phyloP scores from a whole-genome alignment of 2,113 vertebrate species.

The Burhinus oedicnemus region DNA sequence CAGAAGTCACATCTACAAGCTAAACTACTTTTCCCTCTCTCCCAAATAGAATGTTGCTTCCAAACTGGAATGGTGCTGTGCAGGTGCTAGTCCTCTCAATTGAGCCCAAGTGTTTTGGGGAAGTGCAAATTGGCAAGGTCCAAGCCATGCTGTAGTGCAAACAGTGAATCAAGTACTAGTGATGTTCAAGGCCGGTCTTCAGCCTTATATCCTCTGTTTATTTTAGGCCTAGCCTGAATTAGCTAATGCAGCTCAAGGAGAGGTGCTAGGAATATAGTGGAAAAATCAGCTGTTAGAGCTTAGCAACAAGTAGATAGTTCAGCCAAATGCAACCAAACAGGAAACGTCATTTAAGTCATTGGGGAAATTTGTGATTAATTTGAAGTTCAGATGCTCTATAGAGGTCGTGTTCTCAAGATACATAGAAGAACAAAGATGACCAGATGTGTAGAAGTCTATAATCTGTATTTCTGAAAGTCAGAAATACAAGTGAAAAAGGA shows the following conservation, averaged over 20 bases:
- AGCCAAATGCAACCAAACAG: not conserved
- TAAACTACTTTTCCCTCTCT: not conserved
- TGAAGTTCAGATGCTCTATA: not conserved
- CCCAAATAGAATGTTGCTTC: not conserved
- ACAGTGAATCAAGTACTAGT: not conserved
- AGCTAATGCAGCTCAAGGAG: not conserved
- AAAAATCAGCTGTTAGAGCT: not conserved
- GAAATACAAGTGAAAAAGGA: not conserved
- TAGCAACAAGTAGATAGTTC: not conserved
- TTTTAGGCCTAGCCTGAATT: not conserved
- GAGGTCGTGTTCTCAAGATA: not conserved
- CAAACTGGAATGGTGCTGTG: not conserved
- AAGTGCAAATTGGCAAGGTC: not conserved
- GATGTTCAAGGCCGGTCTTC: not conserved
- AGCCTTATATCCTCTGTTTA: not conserved
- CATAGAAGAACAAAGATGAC: not conserved
- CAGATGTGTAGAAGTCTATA: not conserved
- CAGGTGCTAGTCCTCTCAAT: not conserved
- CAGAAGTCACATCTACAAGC: not conserved
- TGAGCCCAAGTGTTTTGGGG: not conserved
- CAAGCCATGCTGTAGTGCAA: not conserved
- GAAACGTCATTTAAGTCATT: not conserved
- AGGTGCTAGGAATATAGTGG: not conserved
- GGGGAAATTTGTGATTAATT: not conserved
- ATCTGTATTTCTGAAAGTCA: not conserved